phyloP scores from a whole-genome alignment of 2,888 invertebrate genomes.

The Cheilosia urbana region DNA sequence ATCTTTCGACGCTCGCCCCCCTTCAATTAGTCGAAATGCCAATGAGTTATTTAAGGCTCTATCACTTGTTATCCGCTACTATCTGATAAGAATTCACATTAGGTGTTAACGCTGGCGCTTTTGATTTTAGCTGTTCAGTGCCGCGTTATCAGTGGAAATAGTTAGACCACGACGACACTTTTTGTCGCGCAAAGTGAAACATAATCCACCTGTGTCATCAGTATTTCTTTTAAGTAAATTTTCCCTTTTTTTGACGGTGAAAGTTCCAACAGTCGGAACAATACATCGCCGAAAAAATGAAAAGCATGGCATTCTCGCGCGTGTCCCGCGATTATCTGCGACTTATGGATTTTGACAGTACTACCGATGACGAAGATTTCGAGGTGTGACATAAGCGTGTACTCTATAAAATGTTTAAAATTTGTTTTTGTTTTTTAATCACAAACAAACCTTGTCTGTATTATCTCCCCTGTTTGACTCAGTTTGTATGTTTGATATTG shows the following conservation, averaged over 20 bases:
- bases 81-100: constrained; percentile 47
- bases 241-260: background rate
- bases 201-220: constrained; percentile 7
- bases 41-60: constrained; percentile 8
- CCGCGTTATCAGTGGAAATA: constrained; percentile 53
- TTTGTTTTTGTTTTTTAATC: background rate
- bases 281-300: constrained; percentile 12
- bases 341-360: constrained; percentile 56
- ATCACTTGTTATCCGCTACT: constrained; percentile 39
- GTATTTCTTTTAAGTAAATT: background rate
- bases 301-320: constrained; percentile 58
- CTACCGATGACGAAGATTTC: constrained; percentile 42
- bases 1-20: background rate
- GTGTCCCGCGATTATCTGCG: constrained; percentile 52
- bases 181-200: constrained; percentile 12
- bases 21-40: constrained; percentile 5
- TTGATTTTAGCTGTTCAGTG: constrained; percentile 43
- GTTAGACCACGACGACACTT: constrained; percentile 29
- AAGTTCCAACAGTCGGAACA: constrained; percentile 37
- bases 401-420: background rate
- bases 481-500: constrained; percentile 27
- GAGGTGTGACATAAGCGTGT: background rate
- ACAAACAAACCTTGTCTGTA: constrained; percentile 22
- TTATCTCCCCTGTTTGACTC: constrained; percentile 18
- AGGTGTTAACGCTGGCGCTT: constrained; percentile 43